phyloP scores from a whole-genome alignment of 2,113 vertebrate species.

The Oreamnos americanus region DNA sequence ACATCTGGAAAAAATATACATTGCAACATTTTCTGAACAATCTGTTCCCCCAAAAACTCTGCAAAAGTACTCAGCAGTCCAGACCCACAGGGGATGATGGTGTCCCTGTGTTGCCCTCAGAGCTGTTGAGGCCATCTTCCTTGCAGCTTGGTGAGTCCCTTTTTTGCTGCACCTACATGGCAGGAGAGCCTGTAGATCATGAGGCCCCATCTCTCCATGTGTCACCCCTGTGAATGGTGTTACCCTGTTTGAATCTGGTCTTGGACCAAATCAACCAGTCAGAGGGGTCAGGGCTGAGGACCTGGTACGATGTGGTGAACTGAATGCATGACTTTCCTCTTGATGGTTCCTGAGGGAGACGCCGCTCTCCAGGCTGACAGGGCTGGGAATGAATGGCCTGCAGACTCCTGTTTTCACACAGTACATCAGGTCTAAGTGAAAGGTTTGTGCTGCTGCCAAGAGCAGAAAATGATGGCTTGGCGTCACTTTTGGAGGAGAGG shows the following conservation, averaged over 20 bases:
- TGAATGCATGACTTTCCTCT: not conserved
- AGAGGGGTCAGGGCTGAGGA: not conserved
- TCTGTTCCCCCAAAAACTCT: not conserved
- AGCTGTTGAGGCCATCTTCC: not conserved
- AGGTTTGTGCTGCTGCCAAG: conserved; percentile 73
- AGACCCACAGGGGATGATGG: not conserved
- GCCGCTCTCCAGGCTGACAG: conserved; percentile 52
- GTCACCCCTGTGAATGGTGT: not conserved
- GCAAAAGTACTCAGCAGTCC: not conserved
- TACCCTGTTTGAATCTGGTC: not conserved
- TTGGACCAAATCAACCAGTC: not conserved
- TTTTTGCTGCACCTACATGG: not conserved
- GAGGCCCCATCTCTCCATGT: not conserved
- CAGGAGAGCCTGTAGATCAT: not conserved
- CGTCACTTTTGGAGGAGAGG: conserved; percentile 30
- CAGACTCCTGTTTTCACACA: conserved; percentile 69
- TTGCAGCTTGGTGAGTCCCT: not conserved
- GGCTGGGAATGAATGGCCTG: conserved; percentile 50
- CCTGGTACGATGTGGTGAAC: not conserved
- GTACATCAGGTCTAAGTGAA: conserved; percentile 67
- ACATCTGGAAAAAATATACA: conserved; percentile 69
- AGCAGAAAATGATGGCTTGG: conserved; percentile 62
- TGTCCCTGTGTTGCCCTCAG: not conserved
- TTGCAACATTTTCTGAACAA: conserved; percentile 43
- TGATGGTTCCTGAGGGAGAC: conserved; percentile 4